These are phyloP conservation scores for Drosophila siamana DNA, from an alignment of 2,888 invertebrate species.

Conservation along the genomic window DNA sequence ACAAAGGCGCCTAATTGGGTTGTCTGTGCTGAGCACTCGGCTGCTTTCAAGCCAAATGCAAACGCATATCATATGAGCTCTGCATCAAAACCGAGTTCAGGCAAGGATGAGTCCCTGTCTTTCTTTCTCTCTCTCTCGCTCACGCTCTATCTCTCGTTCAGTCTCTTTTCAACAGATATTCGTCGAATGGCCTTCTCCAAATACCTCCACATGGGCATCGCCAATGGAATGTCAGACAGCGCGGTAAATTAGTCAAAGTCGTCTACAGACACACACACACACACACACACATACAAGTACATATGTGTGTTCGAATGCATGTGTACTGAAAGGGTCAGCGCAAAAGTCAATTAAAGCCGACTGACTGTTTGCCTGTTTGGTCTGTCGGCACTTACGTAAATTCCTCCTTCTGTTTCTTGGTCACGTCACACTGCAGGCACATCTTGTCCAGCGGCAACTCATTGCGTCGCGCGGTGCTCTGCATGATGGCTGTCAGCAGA, in stretches of 20 bases:
- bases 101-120: not conserved
- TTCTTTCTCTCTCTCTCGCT: not conserved
- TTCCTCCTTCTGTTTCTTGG: slow-evolving; percentile 98
- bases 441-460: slow-evolving; percentile 98
- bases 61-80: not conserved
- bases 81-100: not conserved
- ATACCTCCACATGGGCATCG: not conserved
- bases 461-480: slow-evolving; percentile 96
- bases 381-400: slow-evolving; percentile 89
- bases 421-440: slow-evolving; percentile 98
- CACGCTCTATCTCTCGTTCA: not conserved
- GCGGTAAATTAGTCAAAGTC: slow-evolving; percentile 28
- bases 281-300: not conserved
- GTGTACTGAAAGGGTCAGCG: slow-evolving; percentile 50
- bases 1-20: slow-evolving; percentile 35
- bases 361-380: not conserved
- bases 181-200: not conserved
- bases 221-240: not conserved
- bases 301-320: not conserved
- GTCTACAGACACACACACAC: slow-evolving; percentile 7
- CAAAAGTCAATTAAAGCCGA: slow-evolving; percentile 58
- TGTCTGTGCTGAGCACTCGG: slow-evolving; percentile 46
- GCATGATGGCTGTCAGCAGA: slow-evolving; percentile 98
- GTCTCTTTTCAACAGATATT: not conserved
- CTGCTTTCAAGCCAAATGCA: slow-evolving; percentile 8